These are phyloP conservation scores for Mactromeris polynyma DNA, from an alignment of 2,888 invertebrate species.

Conservation along the genomic window DNA sequence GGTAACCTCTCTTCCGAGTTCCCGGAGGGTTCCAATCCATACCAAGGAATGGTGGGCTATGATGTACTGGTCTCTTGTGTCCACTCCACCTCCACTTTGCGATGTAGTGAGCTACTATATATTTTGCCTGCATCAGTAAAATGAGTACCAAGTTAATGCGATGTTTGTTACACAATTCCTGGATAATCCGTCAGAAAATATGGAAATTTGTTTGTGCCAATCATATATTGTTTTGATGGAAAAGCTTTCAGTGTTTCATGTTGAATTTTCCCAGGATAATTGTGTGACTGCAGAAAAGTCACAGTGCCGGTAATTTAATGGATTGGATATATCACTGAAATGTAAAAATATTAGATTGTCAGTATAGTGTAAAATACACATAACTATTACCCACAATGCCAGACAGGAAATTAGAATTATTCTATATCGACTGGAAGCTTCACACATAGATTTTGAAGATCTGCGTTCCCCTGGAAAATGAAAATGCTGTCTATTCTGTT, in stretches of 20 bases:
- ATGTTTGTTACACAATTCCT: not conserved
- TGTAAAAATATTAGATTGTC: not conserved
- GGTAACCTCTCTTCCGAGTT: too few relatives aligned
- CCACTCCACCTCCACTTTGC: too few relatives aligned
- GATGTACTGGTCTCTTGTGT: too few relatives aligned
- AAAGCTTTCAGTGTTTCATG: not conserved
- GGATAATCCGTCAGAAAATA: not conserved
- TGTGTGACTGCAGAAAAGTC: not conserved
- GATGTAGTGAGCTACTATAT: too few relatives aligned
- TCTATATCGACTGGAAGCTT: not conserved
- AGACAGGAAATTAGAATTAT: constrained; percentile 10
- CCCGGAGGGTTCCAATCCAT: too few relatives aligned
- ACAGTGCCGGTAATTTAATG: not conserved
- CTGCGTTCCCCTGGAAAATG: not conserved
- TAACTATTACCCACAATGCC: not conserved
- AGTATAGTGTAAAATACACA: not conserved
- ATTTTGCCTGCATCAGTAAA: not conserved
- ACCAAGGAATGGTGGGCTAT: too few relatives aligned
- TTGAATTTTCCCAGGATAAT: not conserved
- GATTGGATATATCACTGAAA: not conserved
- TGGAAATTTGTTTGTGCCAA: not conserved
- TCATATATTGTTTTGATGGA: not conserved
- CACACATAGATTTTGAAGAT: not conserved
- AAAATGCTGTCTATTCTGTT: not conserved
- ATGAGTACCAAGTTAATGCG: not conserved